A percentile compares a stretch with the other conserved stretches of the same genome.
These are phyloP conservation scores for Cerastoderma edule DNA, from an alignment of 2,888 invertebrate species.

Conservation along the genomic window DNA sequence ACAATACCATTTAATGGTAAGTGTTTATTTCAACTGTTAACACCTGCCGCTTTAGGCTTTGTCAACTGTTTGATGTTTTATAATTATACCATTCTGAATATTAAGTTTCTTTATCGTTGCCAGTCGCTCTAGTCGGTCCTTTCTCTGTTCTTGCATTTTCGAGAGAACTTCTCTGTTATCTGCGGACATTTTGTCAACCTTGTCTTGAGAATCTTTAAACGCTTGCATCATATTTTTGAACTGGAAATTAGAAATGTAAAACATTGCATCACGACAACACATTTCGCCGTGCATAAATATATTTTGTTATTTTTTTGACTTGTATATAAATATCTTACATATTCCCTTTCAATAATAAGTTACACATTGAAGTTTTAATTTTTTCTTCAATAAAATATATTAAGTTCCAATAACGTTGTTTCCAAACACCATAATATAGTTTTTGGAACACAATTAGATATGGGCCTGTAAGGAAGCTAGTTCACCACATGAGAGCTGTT, in stretches of 20 bases:
- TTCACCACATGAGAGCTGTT: too few species aligned
- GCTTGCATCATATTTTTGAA: conserved; percentile 33
- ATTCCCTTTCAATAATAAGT: neutral
- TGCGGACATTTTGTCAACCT: conserved; percentile 13
- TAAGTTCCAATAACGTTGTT: neutral
- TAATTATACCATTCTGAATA: conserved; percentile 5
- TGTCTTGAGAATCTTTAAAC: conserved; percentile 8
- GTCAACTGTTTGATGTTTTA: neutral
- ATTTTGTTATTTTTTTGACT: neutral
- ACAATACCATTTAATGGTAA: neutral
- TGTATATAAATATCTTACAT: neutral
- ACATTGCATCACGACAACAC: neutral
- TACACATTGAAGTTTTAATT: neutral
- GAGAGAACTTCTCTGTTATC: conserved; percentile 16
- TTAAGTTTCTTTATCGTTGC: conserved; percentile 6
- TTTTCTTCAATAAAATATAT: neutral
- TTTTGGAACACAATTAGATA: neutral
- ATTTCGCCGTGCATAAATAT: neutral
- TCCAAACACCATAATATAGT: neutral
- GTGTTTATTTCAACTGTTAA: neutral
- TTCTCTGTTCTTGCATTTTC: conserved; percentile 20
- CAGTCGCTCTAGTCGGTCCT: conserved; percentile 20
- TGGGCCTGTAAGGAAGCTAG: neutral
- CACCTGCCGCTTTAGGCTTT: neutral
- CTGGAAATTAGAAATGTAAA: conserved; percentile 8